Base-by-base conservation (phyloP, 1,140 invertebrate species). In the Drosophila nigromelanica region DNA sequence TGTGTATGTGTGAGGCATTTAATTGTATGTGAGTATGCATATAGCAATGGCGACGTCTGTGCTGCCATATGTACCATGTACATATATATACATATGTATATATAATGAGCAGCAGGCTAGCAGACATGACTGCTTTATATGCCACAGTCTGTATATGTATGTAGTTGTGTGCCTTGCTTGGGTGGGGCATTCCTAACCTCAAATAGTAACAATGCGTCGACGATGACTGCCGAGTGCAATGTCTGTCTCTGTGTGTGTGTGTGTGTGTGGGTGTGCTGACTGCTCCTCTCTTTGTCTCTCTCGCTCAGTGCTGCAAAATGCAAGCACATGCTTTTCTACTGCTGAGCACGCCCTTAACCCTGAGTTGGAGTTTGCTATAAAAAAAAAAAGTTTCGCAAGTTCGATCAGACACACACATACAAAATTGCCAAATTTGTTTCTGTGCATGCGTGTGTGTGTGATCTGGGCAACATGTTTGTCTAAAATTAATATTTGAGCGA, bases 161-260 rank as follows among this genome's bases (percentile, higher is more conserved):
- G 54, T 63, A 21, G 5, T 8, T 59, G 58, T 63, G 27, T 66
- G 30, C 63, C 37, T 90, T 80, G 86, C 85, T 89, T 89, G 85
- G 85, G 85, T 89, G 85, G 85, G 85, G 85, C 85, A 89, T 85
- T 86, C 80, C 77, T 89, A 89, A 89, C 85, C 85, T 89, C 83
- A 90, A 90, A 89, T 79, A 79, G 73, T 71, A 70, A 73, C 70
- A 69, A 73, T 73, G 62, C 54, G 72, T 69, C 56, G 62, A 71
- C 69, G 56, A 71, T 62, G 56, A 76, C 59, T 60, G 58, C 68
- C 68, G 69, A 67, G 62, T 74, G 62, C 73, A 68, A 8, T 50
- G 59, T 62, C 58, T 75, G 18, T 69, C 30, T 61, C 18, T 18
- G 18, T 18, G 42, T 61, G 70, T 63, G 24, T 61, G 50, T 64